Conservation (phyloP, 2,113 vertebrate species). For the Mystacornis crossleyi region DNA sequence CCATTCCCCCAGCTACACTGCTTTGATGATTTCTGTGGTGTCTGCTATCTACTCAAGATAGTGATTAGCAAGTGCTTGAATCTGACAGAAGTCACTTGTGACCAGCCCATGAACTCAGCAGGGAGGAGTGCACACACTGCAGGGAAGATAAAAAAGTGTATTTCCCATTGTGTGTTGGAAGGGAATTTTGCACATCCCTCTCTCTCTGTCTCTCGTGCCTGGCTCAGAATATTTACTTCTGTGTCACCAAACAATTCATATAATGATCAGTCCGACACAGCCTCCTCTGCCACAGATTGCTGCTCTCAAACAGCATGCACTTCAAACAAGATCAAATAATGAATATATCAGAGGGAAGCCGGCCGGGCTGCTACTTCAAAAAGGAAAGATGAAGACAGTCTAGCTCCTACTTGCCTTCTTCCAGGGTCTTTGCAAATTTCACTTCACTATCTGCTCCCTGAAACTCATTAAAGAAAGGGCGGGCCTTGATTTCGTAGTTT, state of each 20-base stretch:
- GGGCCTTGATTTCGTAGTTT: conserved; percentile 95
- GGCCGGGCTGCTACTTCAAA: conserved; percentile 40
- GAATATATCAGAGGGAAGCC: conserved; percentile 27
- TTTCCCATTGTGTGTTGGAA: conserved; percentile 46
- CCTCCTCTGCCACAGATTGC: not conserved
- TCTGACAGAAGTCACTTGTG: conserved; percentile 66
- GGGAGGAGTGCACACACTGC: conserved; percentile 22
- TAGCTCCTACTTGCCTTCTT: conserved; percentile 88
- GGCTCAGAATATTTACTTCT: conserved; percentile 67
- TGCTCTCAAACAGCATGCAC: not conserved
- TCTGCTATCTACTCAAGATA: conserved; percentile 58
- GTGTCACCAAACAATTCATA: conserved; percentile 62
- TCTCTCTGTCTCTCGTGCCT: not conserved
- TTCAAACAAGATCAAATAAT: conserved; percentile 63
- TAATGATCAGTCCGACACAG: conserved; percentile 36
- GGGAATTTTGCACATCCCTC: conserved; percentile 26
- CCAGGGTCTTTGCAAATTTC: conserved; percentile 93
- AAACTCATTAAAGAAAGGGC: conserved; percentile 98
- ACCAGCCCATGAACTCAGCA: conserved; percentile 62
- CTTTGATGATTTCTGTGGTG: conserved; percentile 63
- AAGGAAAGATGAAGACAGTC: conserved; percentile 59
- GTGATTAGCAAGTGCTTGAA: conserved; percentile 60
- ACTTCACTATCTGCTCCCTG: conserved; percentile 97
- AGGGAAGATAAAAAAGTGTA: conserved; percentile 22
- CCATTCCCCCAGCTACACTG: not conserved